Base-by-base conservation (phyloP, 2,113 vertebrate genomes). In the Geococcyx californianus region DNA sequence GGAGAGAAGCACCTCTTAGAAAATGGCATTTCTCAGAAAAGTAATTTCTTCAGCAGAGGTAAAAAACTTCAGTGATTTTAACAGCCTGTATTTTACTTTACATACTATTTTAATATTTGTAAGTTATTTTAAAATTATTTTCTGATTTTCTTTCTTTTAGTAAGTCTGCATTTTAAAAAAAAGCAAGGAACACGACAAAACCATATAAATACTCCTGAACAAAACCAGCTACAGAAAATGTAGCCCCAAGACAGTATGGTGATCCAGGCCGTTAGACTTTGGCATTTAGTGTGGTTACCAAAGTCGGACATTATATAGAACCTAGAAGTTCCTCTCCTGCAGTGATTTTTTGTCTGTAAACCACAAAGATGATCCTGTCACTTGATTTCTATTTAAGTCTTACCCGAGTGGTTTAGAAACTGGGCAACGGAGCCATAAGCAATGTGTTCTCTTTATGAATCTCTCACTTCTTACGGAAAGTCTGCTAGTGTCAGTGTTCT, bases 391-490 rank as follows among this genome's bases (percentile, higher is more conserved):
- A 64, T 40, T 17, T 33, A 88, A 74, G 33, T 11, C 20, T 78
- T 49, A 40, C 28, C 34, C 10, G 29, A 23, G 7, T 33, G 31
- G 4, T 29, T 49, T 31, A 78, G 82, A 78, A 49, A 13, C 9
- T 26, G 18, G 6, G 8, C 45, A 62, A 42, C 33, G 47, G 12
- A 38, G 14, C 51, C 28, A 62, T 28, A 18, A 83, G 5, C 20
- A 56, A 10, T 34, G 7, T 31, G 28, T 4, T 40, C 11, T 45
- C 6, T 49, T 8, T 1, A 0, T 79, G 36, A 4, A 24, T 79
- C 9, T 58, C 21, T 75, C 31, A 12, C 7, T 38, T 59, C 21
- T 59, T 49, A 36, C 21, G 36, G 13, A 28, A 90, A 72, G 19
- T 55, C 25, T 63, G 4, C 20, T 34, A 56, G 6, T 21, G 29